A percentile compares a stretch with the other conserved stretches of the same genome.
These are phyloP conservation scores for Scaptomyza parva DNA, from an alignment of 2,888 invertebrate genomes.

Conservation along the genomic window DNA sequence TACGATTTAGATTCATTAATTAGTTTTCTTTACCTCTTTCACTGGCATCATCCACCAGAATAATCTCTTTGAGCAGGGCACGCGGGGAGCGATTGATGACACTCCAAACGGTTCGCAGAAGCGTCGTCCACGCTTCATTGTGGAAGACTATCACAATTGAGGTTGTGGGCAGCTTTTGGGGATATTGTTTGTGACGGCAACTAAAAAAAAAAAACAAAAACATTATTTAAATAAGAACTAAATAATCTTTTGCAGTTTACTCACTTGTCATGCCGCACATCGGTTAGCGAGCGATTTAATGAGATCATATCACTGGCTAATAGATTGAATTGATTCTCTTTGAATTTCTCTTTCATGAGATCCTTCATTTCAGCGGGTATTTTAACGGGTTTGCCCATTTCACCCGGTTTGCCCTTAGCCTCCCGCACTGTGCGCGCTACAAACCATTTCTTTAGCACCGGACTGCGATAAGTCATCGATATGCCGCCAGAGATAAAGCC, in stretches of 20 bases:
- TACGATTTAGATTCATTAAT: not conserved
- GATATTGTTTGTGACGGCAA: conserved; percentile 92
- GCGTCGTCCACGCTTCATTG: conserved; percentile 99
- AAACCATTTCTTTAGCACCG: conserved; percentile 89
- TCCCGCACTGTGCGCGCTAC: conserved; percentile 90
- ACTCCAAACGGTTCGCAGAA: conserved; percentile 98
- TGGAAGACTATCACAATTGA: conserved; percentile 99
- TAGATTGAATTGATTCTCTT: conserved; percentile 99
- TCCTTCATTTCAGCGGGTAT: conserved; percentile 94
- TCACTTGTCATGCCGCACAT: conserved; percentile 96
- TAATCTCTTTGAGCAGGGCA: conserved; percentile 95
- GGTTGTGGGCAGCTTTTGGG: conserved; percentile 93
- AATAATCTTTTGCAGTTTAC: conserved; percentile 76
- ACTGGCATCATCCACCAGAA: conserved; percentile 99
- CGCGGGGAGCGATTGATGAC: conserved; percentile 97
- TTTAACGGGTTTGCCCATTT: conserved; percentile 96
- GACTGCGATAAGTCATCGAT: conserved; percentile 84
- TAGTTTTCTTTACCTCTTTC: conserved; percentile 90
- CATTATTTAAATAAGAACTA: not conserved
- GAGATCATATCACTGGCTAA: conserved; percentile 99
- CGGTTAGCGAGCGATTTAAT: conserved; percentile 96
- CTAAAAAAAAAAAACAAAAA: conserved; percentile 83
- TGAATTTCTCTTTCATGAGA: conserved; percentile 97
- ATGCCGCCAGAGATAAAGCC: conserved; percentile 81
- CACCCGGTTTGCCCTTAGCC: conserved; percentile 91